These are phyloP conservation scores for Nerophis ophidion DNA, from an alignment of 2,113 vertebrate species.

Conservation along the genomic window DNA sequence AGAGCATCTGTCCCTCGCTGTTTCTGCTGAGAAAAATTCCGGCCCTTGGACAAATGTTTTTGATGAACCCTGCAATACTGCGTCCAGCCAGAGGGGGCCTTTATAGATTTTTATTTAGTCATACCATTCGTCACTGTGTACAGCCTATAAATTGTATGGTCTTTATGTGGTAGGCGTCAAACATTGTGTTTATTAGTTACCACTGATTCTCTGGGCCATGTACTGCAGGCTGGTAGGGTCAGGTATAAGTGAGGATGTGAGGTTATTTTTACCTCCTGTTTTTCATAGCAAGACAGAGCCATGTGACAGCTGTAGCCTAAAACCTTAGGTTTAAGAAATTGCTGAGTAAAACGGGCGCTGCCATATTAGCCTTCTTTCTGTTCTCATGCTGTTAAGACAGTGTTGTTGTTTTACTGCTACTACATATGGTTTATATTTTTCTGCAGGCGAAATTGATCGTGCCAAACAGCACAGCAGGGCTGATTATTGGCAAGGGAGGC, in stretches of 20 bases:
- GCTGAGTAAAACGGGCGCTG: constrained; percentile 68
- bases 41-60: no score
- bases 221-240: constrained; percentile 53
- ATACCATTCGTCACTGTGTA: not conserved
- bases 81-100: not conserved
- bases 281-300: constrained; percentile 65
- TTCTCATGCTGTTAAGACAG: constrained; percentile 27
- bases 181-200: constrained; percentile 40
- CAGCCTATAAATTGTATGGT: constrained; percentile 15
- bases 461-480: constrained; percentile 89
- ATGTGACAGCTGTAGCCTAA: constrained; percentile 72
- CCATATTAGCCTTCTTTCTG: constrained; percentile 38
- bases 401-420: constrained; percentile 36
- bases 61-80: no score
- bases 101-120: constrained; percentile 4
- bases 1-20: no score
- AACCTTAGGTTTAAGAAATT: constrained; percentile 73
- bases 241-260: constrained; percentile 68
- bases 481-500: constrained; percentile 91
- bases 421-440: constrained; percentile 48
- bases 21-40: no score
- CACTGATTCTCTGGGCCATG: constrained; percentile 41
- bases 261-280: constrained; percentile 73
- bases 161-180: constrained; percentile 12
- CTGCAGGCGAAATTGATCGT: constrained; percentile 88